phyloP scores from a whole-genome alignment of 2,113 vertebrate species.

The Sardina pilchardus region DNA sequence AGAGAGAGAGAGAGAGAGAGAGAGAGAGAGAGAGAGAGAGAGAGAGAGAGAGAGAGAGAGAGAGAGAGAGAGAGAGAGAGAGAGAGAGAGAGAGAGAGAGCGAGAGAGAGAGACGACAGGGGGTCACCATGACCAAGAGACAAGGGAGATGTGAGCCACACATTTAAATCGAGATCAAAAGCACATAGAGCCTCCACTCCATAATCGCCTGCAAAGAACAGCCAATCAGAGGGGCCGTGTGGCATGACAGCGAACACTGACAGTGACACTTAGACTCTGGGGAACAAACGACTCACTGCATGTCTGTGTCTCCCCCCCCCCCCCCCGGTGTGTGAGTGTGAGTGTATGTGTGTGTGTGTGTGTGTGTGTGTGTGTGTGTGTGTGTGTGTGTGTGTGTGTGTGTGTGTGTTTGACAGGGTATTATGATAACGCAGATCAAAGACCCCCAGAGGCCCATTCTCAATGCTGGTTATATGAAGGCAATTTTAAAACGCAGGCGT shows the following conservation, averaged over 20 bases:
- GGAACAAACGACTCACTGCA: not conserved
- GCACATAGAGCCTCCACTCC: not conserved
- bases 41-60: not conserved
- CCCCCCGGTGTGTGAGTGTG: not conserved
- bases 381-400: not conserved
- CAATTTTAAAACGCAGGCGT: constrained; percentile 49
- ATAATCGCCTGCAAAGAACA: not conserved
- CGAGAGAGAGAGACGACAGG: not conserved
- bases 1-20: not conserved
- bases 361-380: constrained; percentile 11
- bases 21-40: not conserved
- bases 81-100: not conserved
- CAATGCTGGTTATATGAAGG: constrained; percentile 30
- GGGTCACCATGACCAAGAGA: not conserved
- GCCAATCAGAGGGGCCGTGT: not conserved
- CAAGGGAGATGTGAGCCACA: not conserved
- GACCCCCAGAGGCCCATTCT: too few relatives aligned
- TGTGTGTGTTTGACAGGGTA: not conserved
- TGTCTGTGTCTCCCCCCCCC: not conserved
- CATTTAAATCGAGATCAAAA: constrained; percentile 1
- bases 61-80: not conserved
- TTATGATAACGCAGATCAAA: too few relatives aligned
- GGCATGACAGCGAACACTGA: not conserved
- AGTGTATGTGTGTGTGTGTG: not conserved
- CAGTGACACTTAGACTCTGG: not conserved